phyloP scores from a whole-genome alignment of 2,888 invertebrate genomes.

The Euzophera pinguis region DNA sequence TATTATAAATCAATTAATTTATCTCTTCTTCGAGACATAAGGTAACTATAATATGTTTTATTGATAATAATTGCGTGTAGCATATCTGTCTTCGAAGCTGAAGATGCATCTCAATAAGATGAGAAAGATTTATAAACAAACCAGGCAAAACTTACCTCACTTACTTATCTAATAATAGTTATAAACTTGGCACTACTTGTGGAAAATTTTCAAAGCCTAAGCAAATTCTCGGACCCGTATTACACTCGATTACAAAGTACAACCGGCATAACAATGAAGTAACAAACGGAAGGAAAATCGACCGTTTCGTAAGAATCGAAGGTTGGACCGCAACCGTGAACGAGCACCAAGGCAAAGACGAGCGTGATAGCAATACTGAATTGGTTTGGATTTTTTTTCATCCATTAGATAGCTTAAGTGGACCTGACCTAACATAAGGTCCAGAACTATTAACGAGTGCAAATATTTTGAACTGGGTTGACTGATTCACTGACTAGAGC shows the following conservation, averaged over 20 bases:
- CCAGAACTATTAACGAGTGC: no score
- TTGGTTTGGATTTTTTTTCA: background rate
- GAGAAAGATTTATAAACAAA: background rate
- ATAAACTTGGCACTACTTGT: background rate
- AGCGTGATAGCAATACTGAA: conserved; percentile 37
- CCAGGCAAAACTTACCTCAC: background rate
- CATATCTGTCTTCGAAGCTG: background rate
- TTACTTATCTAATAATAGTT: background rate
- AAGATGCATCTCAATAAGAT: background rate
- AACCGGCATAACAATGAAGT: conserved; percentile 28
- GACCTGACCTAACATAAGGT: no score
- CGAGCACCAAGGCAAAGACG: conserved; percentile 35
- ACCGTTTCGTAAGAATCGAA: conserved; percentile 44
- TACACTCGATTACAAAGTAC: conserved; percentile 26
- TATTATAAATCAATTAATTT: no score
- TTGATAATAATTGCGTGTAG: no score
- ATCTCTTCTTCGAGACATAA: no score
- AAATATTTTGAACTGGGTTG: no score
- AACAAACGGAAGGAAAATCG: conserved; percentile 56
- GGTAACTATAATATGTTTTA: no score
- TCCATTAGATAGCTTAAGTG: no score
- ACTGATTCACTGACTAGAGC: no score
- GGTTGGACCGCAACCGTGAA: conserved; percentile 35
- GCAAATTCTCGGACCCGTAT: conserved; percentile 9
- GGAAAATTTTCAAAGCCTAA: conserved; percentile 7